A percentile compares a stretch with the other conserved stretches of the same genome.
These are phyloP conservation scores for Hemithea aestivaria DNA, from an alignment of 2,888 invertebrate species.

Conservation along the genomic window DNA sequence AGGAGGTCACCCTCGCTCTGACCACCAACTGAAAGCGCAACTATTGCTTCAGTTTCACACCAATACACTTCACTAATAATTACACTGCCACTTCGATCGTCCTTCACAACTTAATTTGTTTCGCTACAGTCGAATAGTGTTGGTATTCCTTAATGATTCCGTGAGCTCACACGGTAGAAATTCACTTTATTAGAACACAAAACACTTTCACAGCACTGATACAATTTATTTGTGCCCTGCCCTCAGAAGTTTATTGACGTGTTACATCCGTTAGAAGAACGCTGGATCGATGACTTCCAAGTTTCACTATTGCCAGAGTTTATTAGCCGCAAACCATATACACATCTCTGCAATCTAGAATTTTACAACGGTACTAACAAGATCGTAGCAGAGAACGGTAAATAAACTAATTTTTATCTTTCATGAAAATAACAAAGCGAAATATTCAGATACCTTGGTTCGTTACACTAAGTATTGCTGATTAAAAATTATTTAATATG, in stretches of 20 bases:
- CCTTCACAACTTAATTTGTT: conserved; percentile 37
- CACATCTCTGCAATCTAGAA: conserved; percentile 37
- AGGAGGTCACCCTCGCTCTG: conserved; percentile 73
- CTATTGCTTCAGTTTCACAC: conserved; percentile 35
- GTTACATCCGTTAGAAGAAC: conserved; percentile 71
- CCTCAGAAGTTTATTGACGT: conserved; percentile 75
- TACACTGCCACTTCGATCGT: conserved; percentile 31
- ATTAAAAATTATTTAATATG: conserved; percentile 63
- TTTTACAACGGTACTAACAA: conserved; percentile 62
- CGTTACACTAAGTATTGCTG: conserved; percentile 84
- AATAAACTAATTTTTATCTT: conserved; percentile 66
- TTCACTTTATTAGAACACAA: conserved; percentile 19
- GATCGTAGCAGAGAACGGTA: conserved; percentile 60
- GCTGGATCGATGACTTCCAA: conserved; percentile 65
- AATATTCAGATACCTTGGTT: conserved; percentile 86
- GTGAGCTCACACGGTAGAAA: neutral
- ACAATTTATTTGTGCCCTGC: conserved; percentile 62
- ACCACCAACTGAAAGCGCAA: conserved; percentile 73
- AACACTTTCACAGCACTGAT: conserved; percentile 68
- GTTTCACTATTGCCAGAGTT: conserved; percentile 32
- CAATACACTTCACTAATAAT: conserved; percentile 35
- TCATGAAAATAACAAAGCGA: conserved; percentile 54
- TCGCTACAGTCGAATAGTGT: conserved; percentile 8
- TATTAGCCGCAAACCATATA: conserved; percentile 23
- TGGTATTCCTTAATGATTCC: neutral